These are phyloP conservation scores for Clarias laeviceps DNA, from an alignment of 2,797 vertebrate genomes.

Conservation along the genomic window DNA sequence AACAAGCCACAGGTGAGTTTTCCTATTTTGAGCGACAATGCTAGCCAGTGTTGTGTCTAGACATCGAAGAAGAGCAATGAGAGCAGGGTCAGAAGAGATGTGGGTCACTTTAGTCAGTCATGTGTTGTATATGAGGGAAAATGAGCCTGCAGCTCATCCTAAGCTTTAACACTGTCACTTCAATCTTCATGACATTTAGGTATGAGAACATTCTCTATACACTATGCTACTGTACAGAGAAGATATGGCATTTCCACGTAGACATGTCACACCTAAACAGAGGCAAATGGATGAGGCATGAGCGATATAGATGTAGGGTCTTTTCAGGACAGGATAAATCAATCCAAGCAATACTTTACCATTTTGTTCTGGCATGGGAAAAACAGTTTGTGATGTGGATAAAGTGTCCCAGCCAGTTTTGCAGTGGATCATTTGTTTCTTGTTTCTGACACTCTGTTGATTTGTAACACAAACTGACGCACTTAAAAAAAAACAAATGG, in stretches of 20 bases:
- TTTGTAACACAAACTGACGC: background rate
- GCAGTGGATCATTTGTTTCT: background rate
- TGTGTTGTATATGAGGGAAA: constrained; percentile 1
- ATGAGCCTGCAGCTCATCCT: background rate
- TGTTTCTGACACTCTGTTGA: background rate
- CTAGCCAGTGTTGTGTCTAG: background rate
- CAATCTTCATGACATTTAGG: background rate
- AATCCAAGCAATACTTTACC: constrained; percentile 5
- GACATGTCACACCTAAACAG: background rate
- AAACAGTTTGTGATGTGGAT: background rate
- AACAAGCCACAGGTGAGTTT: background rate
- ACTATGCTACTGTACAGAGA: background rate
- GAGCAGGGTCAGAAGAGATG: background rate
- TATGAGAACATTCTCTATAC: background rate
- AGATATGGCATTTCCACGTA: background rate
- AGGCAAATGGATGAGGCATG: background rate
- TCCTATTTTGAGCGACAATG: background rate
- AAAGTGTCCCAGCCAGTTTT: background rate
- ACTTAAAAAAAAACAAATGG: background rate
- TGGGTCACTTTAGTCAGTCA: background rate
- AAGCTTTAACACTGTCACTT: background rate
- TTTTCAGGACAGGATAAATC: constrained; percentile 4
- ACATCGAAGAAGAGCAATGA: background rate
- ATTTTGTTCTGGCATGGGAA: background rate
- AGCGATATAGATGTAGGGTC: background rate